These are phyloP conservation scores for Tanytarsus gracilentus DNA, from an alignment of 2,888 invertebrate genomes.

Conservation along the genomic window DNA sequence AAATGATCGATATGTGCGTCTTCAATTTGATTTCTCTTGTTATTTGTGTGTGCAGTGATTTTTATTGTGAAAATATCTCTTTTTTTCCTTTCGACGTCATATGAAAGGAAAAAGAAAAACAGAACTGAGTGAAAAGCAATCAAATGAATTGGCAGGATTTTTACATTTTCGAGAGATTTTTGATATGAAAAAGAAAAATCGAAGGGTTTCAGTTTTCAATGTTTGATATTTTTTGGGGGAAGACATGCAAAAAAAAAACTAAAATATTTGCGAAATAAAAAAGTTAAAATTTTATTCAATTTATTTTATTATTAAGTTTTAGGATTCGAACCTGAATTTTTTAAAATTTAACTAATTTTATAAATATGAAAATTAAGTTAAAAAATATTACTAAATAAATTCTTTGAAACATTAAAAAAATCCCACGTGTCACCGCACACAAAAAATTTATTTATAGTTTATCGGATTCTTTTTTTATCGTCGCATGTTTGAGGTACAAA, in stretches of 20 bases:
- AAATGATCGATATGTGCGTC: not conserved
- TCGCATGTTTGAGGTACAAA: no score
- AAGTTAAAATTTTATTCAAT: no score
- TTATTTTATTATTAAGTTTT: no score
- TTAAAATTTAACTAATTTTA: no score
- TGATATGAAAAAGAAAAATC: not conserved
- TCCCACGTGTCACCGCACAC: no score
- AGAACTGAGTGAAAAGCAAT: conserved; percentile 22
- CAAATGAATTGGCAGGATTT: conserved; percentile 30
- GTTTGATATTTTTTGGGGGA: not conserved
- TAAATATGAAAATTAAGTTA: no score
- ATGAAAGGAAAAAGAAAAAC: not conserved
- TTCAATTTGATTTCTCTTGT: conserved; percentile 24
- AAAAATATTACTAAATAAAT: no score
- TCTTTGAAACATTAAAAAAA: no score
- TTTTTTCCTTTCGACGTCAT: not conserved
- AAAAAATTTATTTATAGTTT: no score
- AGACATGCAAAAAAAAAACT: not conserved
- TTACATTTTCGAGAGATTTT: not conserved
- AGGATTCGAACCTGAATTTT: no score
- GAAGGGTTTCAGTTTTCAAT: not conserved
- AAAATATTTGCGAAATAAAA: no score
- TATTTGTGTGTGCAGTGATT: conserved; percentile 17
- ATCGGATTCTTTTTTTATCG: no score
- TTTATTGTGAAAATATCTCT: not conserved